Evolutionary conservation across 1,140 invertebrate species (phyloP).

Genomic region (Nephotettix cincticeps): DNA sequence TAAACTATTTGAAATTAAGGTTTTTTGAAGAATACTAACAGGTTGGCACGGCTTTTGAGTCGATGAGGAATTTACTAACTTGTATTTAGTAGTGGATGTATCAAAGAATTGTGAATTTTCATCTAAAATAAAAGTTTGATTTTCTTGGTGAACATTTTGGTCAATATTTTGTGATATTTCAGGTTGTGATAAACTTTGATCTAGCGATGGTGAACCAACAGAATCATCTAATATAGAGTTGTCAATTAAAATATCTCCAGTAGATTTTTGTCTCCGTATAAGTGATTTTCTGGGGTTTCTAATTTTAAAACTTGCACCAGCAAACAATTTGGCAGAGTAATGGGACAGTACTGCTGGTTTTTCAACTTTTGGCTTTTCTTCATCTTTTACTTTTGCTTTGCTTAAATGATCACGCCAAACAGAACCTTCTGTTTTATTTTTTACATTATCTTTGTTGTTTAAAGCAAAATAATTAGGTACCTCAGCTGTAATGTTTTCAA

Average conservation of each 20-base stretch:
- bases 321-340: slow-evolving; percentile 70
- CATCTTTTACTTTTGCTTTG: slow-evolving; percentile 43
- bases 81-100: slow-evolving; percentile 38
- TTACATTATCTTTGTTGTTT: background rate
- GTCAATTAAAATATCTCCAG: background rate
- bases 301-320: slow-evolving; percentile 63
- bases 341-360: slow-evolving; percentile 49
- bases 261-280: slow-evolving; percentile 27
- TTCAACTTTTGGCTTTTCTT: slow-evolving; percentile 42
- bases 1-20: slow-evolving; percentile 41
- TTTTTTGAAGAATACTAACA: slow-evolving; percentile 48
- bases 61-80: slow-evolving; percentile 40
- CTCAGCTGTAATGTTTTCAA: no score
- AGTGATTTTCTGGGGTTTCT: slow-evolving; percentile 68
- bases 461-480: no score
- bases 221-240: background rate
- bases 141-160: slow-evolving; percentile 7
- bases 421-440: background rate
- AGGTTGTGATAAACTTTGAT: slow-evolving; percentile 36
- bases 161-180: background rate
- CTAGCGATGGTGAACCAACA: background rate
- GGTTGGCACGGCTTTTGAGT: slow-evolving; percentile 41
- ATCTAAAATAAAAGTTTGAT: background rate
- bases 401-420: slow-evolving; percentile 61
- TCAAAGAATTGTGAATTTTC: slow-evolving; percentile 24